These are phyloP conservation scores for Pipra filicauda DNA, from an alignment of 2,113 vertebrate species.

Conservation along the genomic window DNA sequence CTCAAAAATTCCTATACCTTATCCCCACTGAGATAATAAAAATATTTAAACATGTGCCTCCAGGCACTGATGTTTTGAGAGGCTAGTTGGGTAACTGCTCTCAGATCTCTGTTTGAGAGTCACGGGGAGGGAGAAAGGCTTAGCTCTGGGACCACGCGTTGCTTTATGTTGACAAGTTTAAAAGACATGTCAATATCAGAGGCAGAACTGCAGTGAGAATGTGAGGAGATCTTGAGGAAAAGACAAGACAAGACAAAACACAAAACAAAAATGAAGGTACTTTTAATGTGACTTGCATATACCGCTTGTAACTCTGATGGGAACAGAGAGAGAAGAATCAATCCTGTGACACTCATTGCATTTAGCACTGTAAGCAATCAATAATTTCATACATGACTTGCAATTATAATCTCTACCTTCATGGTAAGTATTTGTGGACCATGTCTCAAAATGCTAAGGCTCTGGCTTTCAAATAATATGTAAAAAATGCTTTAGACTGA, in stretches of 20 bases:
- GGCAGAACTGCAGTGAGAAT: background rate
- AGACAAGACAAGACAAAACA: background rate
- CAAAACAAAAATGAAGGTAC: background rate
- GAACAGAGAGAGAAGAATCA: background rate
- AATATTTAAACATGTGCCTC: background rate
- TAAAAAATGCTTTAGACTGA: background rate
- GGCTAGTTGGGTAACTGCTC: background rate
- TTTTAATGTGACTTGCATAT: background rate
- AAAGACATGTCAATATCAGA: background rate
- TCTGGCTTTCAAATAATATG: background rate
- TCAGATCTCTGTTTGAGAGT: background rate
- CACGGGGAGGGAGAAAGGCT: background rate
- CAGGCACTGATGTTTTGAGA: background rate
- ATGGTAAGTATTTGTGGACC: background rate
- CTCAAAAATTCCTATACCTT: background rate
- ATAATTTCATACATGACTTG: background rate
- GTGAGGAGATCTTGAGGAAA: background rate
- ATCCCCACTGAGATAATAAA: background rate
- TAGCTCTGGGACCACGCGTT: background rate
- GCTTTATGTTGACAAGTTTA: background rate
- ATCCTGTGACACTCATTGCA: background rate
- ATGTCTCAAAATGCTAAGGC: background rate
- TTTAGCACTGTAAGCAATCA: background rate
- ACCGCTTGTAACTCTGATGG: background rate
- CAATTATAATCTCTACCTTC: background rate